Conservation (phyloP, 2,888 invertebrate genomes). For the Ceraclea dissimilis region DNA sequence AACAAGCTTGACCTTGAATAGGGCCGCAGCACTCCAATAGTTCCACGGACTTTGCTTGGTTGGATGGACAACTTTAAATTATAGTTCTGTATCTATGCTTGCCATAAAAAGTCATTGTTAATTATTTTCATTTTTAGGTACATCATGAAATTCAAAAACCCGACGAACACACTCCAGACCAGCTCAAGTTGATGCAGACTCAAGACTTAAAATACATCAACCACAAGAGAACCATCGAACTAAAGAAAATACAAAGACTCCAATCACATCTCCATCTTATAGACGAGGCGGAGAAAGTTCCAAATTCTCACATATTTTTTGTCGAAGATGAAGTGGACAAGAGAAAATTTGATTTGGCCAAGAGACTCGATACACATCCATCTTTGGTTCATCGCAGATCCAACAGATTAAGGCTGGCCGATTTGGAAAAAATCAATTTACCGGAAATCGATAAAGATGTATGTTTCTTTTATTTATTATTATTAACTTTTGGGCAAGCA, state of each 20-base stretch:
- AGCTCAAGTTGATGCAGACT: slow-evolving; percentile 80
- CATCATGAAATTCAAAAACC: slow-evolving; percentile 63
- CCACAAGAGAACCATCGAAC: slow-evolving; percentile 78
- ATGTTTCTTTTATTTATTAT: slow-evolving; percentile 8
- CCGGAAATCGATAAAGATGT: slow-evolving; percentile 53
- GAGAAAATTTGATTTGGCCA: slow-evolving; percentile 58
- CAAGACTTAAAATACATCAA: slow-evolving; percentile 88
- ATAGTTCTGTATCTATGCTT: too few relatives aligned
- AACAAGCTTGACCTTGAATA: too few relatives aligned
- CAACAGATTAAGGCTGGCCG: slow-evolving; percentile 59
- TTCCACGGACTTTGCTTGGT: too few relatives aligned
- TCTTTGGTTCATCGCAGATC: slow-evolving; percentile 58
- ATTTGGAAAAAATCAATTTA: slow-evolving; percentile 48
- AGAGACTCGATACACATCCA: slow-evolving; percentile 69
- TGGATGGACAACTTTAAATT: too few relatives aligned
- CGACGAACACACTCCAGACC: slow-evolving; percentile 72
- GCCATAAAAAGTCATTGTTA: too few relatives aligned
- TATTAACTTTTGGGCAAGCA: not conserved
- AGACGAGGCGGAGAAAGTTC: slow-evolving; percentile 58
- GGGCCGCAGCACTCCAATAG: too few relatives aligned
- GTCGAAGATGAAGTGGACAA: slow-evolving; percentile 58
- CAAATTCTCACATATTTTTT: slow-evolving; percentile 76
- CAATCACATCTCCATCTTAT: slow-evolving; percentile 77
- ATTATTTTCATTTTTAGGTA: too few relatives aligned
- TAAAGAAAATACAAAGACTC: slow-evolving; percentile 58